Conservation (phyloP, 2,113 vertebrate genomes). For the rat (Rattus norvegicus) region DNA sequence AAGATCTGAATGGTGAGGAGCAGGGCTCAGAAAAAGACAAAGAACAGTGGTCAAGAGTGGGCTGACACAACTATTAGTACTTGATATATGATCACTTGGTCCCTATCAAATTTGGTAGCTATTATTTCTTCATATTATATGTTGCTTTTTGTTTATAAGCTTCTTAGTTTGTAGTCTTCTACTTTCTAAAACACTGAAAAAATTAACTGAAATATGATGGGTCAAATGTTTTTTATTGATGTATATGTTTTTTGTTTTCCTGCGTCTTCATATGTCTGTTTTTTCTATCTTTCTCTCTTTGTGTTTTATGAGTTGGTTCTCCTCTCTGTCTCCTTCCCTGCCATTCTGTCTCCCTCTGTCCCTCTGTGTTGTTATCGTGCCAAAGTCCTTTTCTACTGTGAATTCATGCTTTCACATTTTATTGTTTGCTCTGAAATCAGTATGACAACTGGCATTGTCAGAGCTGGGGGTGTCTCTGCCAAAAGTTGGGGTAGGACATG, state of each 20-base stretch:
- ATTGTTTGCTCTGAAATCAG: not conserved
- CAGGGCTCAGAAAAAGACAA: not conserved
- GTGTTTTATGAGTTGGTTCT: not conserved
- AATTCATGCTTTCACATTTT: not conserved
- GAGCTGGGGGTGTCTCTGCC: no score
- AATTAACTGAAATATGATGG: not conserved
- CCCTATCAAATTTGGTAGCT: no score
- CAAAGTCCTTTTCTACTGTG: not conserved
- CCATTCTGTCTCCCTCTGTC: not conserved
- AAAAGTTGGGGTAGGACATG: no score
- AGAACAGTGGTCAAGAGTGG: accelerated
- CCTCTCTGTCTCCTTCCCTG: no score
- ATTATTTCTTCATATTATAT: not conserved
- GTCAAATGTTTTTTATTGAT: not conserved
- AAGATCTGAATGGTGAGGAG: not conserved
- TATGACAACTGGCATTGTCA: no score
- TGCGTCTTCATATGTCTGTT: not conserved
- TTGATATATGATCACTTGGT: not conserved
- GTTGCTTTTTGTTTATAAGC: not conserved
- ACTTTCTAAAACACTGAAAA: not conserved
- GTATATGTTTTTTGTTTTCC: not conserved
- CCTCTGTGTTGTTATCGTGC: not conserved
- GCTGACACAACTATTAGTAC: not conserved
- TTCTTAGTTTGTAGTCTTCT: not conserved
- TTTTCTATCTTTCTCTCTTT: not conserved